Evolutionary conservation across 2,888 invertebrate species (phyloP).

Genomic region (Sphinx pinastri): DNA sequence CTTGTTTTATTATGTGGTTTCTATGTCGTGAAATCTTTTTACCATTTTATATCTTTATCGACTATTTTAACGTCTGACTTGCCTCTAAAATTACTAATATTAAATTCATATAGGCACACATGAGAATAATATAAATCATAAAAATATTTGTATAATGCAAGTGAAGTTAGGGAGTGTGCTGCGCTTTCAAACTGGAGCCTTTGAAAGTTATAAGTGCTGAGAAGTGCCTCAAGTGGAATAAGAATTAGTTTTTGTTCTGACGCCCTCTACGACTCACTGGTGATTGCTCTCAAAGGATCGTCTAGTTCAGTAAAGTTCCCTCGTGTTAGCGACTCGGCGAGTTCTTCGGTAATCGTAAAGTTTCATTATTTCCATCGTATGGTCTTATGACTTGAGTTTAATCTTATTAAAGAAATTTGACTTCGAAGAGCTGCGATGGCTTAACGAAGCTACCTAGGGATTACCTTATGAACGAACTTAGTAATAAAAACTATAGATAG

Average conservation of each 20-base stretch:
- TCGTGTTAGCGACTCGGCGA: slow-evolving; percentile 20
- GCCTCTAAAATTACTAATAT: neutral
- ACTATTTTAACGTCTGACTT: neutral
- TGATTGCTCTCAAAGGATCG: slow-evolving; percentile 29
- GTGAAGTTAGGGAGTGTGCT: slow-evolving; percentile 27
- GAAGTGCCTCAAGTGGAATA: slow-evolving; percentile 43
- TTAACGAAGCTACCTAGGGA: neutral
- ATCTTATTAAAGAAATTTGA: neutral
- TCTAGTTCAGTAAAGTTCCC: slow-evolving; percentile 31
- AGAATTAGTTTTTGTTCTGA: slow-evolving; percentile 43
- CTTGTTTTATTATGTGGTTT: too few relatives aligned
- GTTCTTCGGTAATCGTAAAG: slow-evolving; percentile 4
- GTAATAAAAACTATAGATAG: too few relatives aligned
- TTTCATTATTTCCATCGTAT: neutral
- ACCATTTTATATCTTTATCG: neutral
- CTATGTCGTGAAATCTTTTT: neutral
- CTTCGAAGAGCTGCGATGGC: too few relatives aligned
- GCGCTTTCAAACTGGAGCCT: slow-evolving; percentile 34
- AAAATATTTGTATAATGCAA: slow-evolving; percentile 27
- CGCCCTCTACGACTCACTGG: slow-evolving; percentile 34
- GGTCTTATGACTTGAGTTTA: neutral
- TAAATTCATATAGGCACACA: too few relatives aligned
- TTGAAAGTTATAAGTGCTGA: slow-evolving; percentile 50
- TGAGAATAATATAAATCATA: slow-evolving; percentile 18
- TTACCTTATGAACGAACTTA: too few relatives aligned